Evolutionary conservation across 2,797 vertebrate species (phyloP).

Genomic region (Varecia variegata): DNA sequence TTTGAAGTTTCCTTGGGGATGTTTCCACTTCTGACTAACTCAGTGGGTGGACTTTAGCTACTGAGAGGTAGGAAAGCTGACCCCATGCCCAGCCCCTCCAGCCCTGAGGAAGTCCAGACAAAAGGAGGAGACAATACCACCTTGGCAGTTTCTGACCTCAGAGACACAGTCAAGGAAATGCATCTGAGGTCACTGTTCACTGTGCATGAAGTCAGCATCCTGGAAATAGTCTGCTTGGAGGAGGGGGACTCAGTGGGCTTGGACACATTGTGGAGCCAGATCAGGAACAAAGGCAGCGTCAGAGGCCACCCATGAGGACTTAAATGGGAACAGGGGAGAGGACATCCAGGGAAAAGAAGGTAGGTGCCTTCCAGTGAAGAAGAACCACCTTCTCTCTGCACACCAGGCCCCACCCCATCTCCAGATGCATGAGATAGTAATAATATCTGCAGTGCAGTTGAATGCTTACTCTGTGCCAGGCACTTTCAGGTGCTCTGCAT

Average conservation of each 20-base stretch:
- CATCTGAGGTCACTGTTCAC: background rate
- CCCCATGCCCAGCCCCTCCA: background rate
- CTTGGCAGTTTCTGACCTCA: background rate
- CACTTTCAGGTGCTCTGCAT: background rate
- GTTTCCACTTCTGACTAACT: background rate
- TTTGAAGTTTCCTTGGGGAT: background rate
- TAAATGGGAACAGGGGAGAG: background rate
- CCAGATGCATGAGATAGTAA: background rate
- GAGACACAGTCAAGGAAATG: background rate
- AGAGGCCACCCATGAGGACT: background rate
- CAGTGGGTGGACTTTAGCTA: background rate
- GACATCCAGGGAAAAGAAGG: background rate
- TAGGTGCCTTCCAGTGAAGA: background rate
- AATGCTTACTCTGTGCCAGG: background rate
- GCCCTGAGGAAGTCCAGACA: background rate
- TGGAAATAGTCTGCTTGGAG: background rate
- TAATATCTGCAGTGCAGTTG: too few relatives aligned
- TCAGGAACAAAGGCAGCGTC: background rate
- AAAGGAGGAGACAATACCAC: background rate
- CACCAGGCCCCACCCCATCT: background rate
- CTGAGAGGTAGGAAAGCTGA: background rate
- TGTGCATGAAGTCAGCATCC: background rate
- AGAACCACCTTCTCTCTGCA: background rate
- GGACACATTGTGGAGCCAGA: background rate
- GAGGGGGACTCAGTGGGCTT: background rate